Evolutionary conservation across 2,888 invertebrate genomes (phyloP).

Genomic region (Drosophila stalkeri): DNA sequence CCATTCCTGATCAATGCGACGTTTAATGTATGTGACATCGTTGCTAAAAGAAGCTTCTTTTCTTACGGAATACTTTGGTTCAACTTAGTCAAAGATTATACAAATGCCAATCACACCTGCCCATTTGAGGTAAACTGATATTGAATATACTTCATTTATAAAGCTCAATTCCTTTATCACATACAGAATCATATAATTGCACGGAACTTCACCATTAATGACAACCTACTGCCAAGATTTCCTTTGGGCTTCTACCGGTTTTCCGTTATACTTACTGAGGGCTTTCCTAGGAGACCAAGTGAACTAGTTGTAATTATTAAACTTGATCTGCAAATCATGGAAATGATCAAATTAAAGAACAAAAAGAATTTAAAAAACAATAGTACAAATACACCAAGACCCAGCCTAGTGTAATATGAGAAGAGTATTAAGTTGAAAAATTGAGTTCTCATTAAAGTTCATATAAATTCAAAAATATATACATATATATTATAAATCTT

Average conservation of each 20-base stretch:
- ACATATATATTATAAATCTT: neutral
- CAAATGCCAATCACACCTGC: neutral
- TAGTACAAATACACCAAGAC: neutral
- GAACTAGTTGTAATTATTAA: neutral
- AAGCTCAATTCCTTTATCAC: neutral
- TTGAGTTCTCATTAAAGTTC: neutral
- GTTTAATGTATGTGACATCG: constrained; percentile 45
- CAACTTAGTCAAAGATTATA: neutral
- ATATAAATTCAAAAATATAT: neutral
- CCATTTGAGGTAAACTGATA: neutral
- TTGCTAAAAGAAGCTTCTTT: constrained; percentile 31
- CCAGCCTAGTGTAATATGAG: neutral
- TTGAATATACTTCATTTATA: neutral
- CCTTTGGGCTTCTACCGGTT: constrained; percentile 7
- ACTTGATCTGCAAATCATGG: constrained; percentile 18
- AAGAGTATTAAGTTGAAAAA: neutral
- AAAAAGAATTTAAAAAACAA: neutral
- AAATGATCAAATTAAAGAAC: neutral
- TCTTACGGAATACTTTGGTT: constrained; percentile 27
- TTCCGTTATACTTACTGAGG: neutral
- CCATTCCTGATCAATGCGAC: constrained; percentile 49
- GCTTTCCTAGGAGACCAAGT: neutral
- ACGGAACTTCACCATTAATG: neutral
- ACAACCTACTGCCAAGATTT: neutral
- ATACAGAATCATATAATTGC: neutral